These are phyloP conservation scores for Drosophila ustulata DNA, from an alignment of 2,888 invertebrate genomes.

Conservation along the genomic window DNA sequence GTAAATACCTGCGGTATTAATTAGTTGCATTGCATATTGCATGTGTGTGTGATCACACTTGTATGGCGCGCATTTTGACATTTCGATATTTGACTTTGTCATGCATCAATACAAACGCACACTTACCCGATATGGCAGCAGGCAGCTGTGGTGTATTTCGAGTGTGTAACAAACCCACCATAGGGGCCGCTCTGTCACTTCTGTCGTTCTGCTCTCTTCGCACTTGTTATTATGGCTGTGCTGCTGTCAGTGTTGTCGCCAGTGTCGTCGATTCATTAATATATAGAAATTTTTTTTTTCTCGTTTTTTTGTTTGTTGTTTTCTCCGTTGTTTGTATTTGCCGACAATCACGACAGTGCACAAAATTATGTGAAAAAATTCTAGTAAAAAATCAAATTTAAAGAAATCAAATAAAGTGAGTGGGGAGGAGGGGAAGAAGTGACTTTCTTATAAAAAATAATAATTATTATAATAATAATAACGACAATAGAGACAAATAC, in stretches of 20 bases:
- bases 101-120: slow-evolving; percentile 53
- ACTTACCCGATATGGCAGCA: slow-evolving; percentile 25
- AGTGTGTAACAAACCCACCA: slow-evolving; percentile 59
- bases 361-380: slow-evolving; percentile 31
- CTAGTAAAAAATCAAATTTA: too few species aligned
- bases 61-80: slow-evolving; percentile 58
- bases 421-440: slow-evolving; percentile 2
- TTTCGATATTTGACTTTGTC: slow-evolving; percentile 60
- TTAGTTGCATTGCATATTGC: background rate
- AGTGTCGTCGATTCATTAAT: slow-evolving; percentile 49
- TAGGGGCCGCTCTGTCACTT: slow-evolving; percentile 53
- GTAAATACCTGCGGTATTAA: background rate
- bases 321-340: slow-evolving; percentile 37
- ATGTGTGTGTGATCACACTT: slow-evolving; percentile 45
- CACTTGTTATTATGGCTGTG: slow-evolving; percentile 47
- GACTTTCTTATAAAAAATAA: slow-evolving; percentile 27
- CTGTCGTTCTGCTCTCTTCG: slow-evolving; percentile 14
- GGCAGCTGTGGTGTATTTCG: slow-evolving; percentile 49
- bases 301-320: slow-evolving; percentile 22
- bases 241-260: slow-evolving; percentile 53
- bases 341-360: slow-evolving; percentile 38
- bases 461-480: slow-evolving; percentile 15
- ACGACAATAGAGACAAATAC: slow-evolving; percentile 23
- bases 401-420: too few species aligned
- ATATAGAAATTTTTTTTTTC: slow-evolving; percentile 38